Percentiles rank a stretch among this genome's conserved stretches.
These are phyloP conservation scores for Tinea trinotella DNA, from an alignment of 2,888 invertebrate species.

Conservation along the genomic window DNA sequence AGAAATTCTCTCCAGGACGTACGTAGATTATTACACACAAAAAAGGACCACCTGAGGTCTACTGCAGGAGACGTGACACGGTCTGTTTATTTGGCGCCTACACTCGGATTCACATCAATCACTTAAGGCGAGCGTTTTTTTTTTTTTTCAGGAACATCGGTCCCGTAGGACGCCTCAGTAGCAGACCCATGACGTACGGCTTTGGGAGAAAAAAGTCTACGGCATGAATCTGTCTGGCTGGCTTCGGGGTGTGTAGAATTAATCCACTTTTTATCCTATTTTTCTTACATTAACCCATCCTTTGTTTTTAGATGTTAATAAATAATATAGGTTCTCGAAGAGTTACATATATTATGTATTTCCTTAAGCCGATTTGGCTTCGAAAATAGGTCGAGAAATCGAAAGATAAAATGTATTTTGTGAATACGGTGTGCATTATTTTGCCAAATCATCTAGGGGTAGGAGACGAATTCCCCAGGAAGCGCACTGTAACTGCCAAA, in stretches of 20 bases:
- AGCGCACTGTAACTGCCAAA: slow-evolving; percentile 19
- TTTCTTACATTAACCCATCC: not conserved
- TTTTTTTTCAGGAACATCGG: slow-evolving; percentile 42
- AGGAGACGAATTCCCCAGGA: slow-evolving; percentile 18
- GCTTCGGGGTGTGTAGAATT: slow-evolving; percentile 2
- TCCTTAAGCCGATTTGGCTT: slow-evolving; percentile 2
- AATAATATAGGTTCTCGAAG: not conserved
- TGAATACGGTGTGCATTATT: slow-evolving; percentile 17
- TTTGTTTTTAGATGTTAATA: slow-evolving; percentile 1
- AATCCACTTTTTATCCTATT: slow-evolving; percentile 6
- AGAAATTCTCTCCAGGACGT: not conserved
- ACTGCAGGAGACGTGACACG: slow-evolving; percentile 39
- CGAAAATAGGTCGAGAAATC: slow-evolving; percentile 5
- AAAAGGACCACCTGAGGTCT: slow-evolving; percentile 13
- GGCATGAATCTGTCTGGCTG: slow-evolving; percentile 11
- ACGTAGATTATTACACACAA: slow-evolving; percentile 10
- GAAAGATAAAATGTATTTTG: not conserved
- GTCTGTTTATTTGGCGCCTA: slow-evolving; percentile 54
- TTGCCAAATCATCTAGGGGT: slow-evolving; percentile 5
- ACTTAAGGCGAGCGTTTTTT: slow-evolving; percentile 44
- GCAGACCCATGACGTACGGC: slow-evolving; percentile 35
- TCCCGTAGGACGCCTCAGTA: slow-evolving; percentile 41
- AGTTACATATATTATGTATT: not conserved
- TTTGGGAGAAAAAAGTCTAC: slow-evolving; percentile 13
- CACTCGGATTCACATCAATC: slow-evolving; percentile 59